Conservation (phyloP, 2,797 vertebrate species). For the Chiloscyllium punctatum region DNA sequence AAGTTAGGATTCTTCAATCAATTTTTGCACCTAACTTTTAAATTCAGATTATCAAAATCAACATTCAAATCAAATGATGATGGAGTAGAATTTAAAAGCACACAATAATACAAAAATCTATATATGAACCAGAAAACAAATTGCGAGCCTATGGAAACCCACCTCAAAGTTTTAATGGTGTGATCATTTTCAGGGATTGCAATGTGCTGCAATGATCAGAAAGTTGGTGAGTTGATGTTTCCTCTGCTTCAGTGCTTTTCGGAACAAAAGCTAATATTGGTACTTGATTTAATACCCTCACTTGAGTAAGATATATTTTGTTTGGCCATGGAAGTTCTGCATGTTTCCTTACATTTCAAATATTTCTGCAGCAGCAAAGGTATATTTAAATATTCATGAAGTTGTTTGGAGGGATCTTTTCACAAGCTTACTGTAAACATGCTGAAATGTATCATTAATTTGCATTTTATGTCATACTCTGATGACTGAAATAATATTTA, state of each 20-base stretch:
- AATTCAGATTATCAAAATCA: not conserved
- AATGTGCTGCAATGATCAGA: not conserved
- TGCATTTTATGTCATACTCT: not conserved
- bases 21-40: not conserved
- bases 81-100: slow-evolving; percentile 2
- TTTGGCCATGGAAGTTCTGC: not conserved
- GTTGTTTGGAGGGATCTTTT: not conserved
- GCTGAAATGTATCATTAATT: not conserved
- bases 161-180: not conserved
- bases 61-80: not conserved
- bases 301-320: not conserved
- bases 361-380: not conserved
- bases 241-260: not conserved
- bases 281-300: not conserved
- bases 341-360: not conserved
- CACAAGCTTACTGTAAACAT: not conserved
- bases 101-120: not conserved
- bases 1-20: not conserved
- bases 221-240: not conserved
- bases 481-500: not conserved
- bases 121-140: not conserved
- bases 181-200: not conserved
- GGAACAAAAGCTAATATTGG: not conserved
- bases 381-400: not conserved
- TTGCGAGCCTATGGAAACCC: not conserved